Evolutionary conservation across 2,113 vertebrate genomes (phyloP), one percentile per base, ranked within the genome.

Genomic region (Murina feae): DNA sequence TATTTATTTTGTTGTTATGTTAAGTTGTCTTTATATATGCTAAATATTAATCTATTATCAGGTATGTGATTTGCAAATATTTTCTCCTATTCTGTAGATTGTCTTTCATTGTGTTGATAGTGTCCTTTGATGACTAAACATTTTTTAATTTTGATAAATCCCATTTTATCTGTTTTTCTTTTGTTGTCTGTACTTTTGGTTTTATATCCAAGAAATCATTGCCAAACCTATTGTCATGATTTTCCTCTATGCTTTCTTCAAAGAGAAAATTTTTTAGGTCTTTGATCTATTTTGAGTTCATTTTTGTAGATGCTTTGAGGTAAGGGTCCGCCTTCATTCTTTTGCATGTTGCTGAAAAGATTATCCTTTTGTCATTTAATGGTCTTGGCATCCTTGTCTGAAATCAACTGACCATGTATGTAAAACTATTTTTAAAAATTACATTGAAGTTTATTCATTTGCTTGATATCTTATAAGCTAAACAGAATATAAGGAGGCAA

Each of bases 131-230:
- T 39, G 2, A 17, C 72, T 17, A 92, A 92, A 87, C 14, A 5
- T 55, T 10, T 94, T 96, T 90, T 55, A 53, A 80, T 90, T 90
- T 94, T 63, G 65, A 75, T 68, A 20, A 78, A 93, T 21, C 14
- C 20, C 4, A 47, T 4, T 39, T 86, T 72, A 86, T 42, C 53
- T 84, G 3, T 69, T 86, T 95, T 78, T 86, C 60, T 76, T 78
- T 81, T 69, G 30, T 63, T 81, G 63, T 72, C 76, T 87, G 39
- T 72, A 28, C n/a, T 68, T 84, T 79, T 90, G 10, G 32, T 47
- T 91, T 84, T 47, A 44, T 74, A 39, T 60, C 55, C 17, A 80
- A 74, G 65, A 84, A 79, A 93, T 51, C 25, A 74, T 39, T 91
- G 55, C 58, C 63, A 88, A 79, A 88, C 66, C 35, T 11, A 79